phyloP scores from a whole-genome alignment of 2,888 invertebrate species.

The Slavum lentiscoides region DNA sequence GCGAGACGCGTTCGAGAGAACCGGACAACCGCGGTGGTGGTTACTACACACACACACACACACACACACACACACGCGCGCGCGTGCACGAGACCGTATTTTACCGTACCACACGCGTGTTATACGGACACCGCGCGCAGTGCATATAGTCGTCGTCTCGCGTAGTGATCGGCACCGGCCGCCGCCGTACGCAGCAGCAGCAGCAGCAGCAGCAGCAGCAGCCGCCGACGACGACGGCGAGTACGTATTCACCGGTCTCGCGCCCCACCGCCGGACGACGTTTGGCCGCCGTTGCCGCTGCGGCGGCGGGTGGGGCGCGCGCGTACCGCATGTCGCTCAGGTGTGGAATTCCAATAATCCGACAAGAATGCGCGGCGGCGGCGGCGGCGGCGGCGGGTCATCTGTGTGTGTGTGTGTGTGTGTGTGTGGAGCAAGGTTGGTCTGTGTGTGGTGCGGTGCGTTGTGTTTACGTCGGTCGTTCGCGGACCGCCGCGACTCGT shows the following conservation, averaged over 20 bases:
- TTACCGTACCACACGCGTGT: not conserved
- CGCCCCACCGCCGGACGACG: slow-evolving; percentile 11
- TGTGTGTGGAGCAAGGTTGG: slow-evolving; percentile 48
- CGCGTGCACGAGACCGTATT: not conserved
- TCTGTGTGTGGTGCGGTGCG: slow-evolving; percentile 1
- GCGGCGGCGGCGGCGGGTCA: slow-evolving; percentile 45
- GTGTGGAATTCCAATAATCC: slow-evolving; percentile 53
- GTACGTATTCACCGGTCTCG: slow-evolving; percentile 18
- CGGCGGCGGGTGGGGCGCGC: slow-evolving; percentile 13
- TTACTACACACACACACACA: too few relatives aligned
- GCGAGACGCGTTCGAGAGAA: too few relatives aligned
- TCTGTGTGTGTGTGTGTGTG: slow-evolving; percentile 29
- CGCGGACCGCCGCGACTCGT: slow-evolving; percentile 12
- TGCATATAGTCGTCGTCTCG: not conserved
- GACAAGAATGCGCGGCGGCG: slow-evolving; percentile 47
- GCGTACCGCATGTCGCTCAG: slow-evolving; percentile 10
- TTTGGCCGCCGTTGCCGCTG: not conserved
- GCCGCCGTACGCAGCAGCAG: not conserved
- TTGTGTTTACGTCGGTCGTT: slow-evolving; percentile 23
- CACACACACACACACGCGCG: too few relatives aligned
- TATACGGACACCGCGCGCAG: not conserved
- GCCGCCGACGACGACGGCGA: not conserved
- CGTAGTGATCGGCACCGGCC: not conserved
- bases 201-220: not conserved
- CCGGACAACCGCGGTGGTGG: not conserved